phyloP scores from a whole-genome alignment of 2,888 invertebrate species.

The Ceriagrion tenellum region DNA sequence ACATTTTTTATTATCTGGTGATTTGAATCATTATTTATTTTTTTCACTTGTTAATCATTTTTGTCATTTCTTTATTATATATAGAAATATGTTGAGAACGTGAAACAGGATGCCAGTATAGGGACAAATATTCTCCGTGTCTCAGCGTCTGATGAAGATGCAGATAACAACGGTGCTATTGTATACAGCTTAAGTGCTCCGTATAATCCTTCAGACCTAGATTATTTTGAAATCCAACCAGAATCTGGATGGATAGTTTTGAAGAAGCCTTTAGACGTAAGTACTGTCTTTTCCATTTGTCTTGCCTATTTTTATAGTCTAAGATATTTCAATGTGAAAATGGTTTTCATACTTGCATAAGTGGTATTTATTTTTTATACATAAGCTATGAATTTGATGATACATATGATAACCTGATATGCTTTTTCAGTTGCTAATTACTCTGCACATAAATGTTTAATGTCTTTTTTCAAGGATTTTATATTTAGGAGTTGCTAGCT shows the following conservation, averaged over 20 bases:
- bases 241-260: constrained; percentile 98
- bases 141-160: constrained; percentile 98
- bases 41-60: background rate
- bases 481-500: constrained; percentile 66
- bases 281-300: constrained; percentile 79
- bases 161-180: constrained; percentile 97
- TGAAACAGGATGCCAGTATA: constrained; percentile 97
- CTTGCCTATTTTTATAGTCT: constrained; percentile 28
- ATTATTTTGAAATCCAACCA: constrained; percentile 97
- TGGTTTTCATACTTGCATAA: constrained; percentile 49
- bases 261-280: constrained; percentile 97
- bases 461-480: constrained; percentile 64
- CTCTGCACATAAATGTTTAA: constrained; percentile 67
- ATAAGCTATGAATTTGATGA: constrained; percentile 10
- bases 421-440: constrained; percentile 63
- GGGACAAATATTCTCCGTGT: constrained; percentile 96
- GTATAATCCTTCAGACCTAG: constrained; percentile 92
- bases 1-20: background rate
- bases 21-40: background rate
- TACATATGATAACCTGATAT: constrained; percentile 38
- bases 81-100: constrained; percentile 97
- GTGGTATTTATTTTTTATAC: constrained; percentile 52
- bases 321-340: constrained; percentile 45
- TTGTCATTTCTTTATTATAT: constrained; percentile 76
- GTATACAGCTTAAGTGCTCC: constrained; percentile 94